These are phyloP conservation scores for Hemicrepidius hirtus DNA, from an alignment of 2,888 invertebrate genomes.

Conservation along the genomic window DNA sequence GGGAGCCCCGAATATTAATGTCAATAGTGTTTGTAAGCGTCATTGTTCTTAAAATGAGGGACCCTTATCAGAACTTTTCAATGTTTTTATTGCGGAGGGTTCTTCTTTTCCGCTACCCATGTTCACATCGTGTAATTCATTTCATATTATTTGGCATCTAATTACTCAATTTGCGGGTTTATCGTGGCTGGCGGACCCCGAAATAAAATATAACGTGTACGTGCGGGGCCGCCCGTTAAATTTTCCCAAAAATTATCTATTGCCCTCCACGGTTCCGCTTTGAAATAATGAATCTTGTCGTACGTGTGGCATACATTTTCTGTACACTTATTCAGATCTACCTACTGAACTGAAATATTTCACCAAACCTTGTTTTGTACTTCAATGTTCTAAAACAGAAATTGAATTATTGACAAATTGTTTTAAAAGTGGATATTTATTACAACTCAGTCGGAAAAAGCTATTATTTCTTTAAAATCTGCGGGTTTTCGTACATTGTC, in stretches of 20 bases:
- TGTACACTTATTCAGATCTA: constrained; percentile 2
- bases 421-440: constrained; percentile 14
- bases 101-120: constrained; percentile 35
- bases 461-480: constrained; percentile 11
- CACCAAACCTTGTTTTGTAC: neutral
- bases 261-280: neutral
- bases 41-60: constrained; percentile 69
- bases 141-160: constrained; percentile 61
- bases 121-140: constrained; percentile 45
- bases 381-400: constrained; percentile 10
- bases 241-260: constrained; percentile 31
- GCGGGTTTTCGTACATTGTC: neutral
- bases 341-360: constrained; percentile 5
- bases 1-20: constrained; percentile 67
- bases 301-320: constrained; percentile 29
- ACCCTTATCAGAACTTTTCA: constrained; percentile 68
- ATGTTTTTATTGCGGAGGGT: constrained; percentile 67
- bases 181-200: constrained; percentile 19
- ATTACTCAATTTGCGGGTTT: constrained; percentile 64
- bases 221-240: constrained; percentile 20
- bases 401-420: constrained; percentile 32
- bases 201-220: constrained; percentile 30
- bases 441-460: constrained; percentile 6
- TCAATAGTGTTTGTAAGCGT: constrained; percentile 68
- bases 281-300: constrained; percentile 30